Conservation (phyloP, 2,113 vertebrate species). For the Thinocorus orbignyianus region DNA sequence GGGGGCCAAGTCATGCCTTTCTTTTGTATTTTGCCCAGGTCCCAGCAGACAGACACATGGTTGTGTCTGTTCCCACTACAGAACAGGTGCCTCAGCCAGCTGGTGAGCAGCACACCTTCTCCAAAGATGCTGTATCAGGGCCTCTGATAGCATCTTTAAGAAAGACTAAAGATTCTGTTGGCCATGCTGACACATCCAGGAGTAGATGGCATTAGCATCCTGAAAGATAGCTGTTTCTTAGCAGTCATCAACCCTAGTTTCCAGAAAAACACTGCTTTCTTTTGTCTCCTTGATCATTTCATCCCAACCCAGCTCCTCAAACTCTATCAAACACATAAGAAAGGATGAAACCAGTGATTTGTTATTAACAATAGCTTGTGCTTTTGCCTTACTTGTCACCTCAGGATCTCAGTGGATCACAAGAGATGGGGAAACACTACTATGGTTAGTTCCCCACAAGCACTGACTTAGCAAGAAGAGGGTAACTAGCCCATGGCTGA, state of each 20-base stretch:
- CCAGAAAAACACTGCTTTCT: neutral
- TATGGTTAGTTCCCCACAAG: neutral
- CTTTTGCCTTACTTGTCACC: neutral
- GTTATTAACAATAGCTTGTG: neutral
- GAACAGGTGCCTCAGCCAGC: neutral
- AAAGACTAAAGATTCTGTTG: neutral
- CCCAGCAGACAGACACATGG: neutral
- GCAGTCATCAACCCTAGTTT: neutral
- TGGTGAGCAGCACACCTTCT: neutral
- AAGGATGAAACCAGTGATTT: neutral
- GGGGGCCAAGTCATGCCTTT: neutral
- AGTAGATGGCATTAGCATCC: neutral
- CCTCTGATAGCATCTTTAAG: neutral
- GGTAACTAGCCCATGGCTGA: rapidly evolving
- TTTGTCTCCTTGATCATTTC: neutral
- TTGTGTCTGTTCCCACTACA: neutral
- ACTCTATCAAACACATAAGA: neutral
- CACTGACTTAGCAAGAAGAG: neutral
- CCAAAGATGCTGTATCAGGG: neutral
- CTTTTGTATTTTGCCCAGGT: neutral
- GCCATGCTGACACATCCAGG: neutral
- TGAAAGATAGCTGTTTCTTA: neutral
- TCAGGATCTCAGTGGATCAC: neutral
- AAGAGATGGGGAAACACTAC: neutral
- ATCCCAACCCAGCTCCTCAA: neutral